Base-by-base conservation (phyloP, 2,888 invertebrate species). In the Trissolcus japonicus region DNA sequence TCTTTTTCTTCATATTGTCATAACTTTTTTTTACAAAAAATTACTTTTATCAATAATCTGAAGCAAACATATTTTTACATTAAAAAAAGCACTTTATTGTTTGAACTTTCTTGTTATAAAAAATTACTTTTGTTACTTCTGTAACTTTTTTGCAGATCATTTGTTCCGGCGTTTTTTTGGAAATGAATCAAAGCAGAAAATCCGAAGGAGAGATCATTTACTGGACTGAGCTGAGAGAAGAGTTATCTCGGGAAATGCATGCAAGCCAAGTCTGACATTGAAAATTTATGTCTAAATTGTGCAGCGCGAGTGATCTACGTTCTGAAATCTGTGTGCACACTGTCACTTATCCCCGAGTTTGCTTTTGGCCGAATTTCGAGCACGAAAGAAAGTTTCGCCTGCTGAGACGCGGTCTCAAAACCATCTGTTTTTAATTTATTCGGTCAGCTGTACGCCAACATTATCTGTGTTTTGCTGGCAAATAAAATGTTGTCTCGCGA, bases 231-330 rank as follows among this genome's bases (percentile, higher is more conserved):
- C n/a, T 35, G 29, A 7, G 51, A 11, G 29, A 19, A 56, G 19
- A 29, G 53, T 63, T 71, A 57, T 62, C 53, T 63, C 43, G 46
- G 35, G 57, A 50, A 61, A 62, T 51, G 56, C 48, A 50, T 55
- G 50, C 61, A 25, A 62, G 50, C 56, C 46, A 51, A 55, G 51
- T 65, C 54, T 65, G 65, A 60, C 65, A 65, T 66, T 66, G 55
- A 73, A 73, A 73, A 66, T 73, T 72, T 73, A 65, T 66, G 59
- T 60, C 55, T 40, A 55, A 65, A 66, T 66, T 66, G 43, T 50
- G 35, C 35, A 7, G 35, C 41, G 59, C 60, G 35, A 60, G 16
- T 57, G 61, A 60, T 73, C 54, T 53, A 51, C 21, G 63, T 57
- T 53, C 13, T n/a, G 9, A 25, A 48, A 46, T 43, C 59, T 61